A percentile compares a stretch with the other conserved stretches of the same genome.
phyloP scores from a whole-genome alignment of 2,113 vertebrate species.

The Kobus ellipsiprymnus region DNA sequence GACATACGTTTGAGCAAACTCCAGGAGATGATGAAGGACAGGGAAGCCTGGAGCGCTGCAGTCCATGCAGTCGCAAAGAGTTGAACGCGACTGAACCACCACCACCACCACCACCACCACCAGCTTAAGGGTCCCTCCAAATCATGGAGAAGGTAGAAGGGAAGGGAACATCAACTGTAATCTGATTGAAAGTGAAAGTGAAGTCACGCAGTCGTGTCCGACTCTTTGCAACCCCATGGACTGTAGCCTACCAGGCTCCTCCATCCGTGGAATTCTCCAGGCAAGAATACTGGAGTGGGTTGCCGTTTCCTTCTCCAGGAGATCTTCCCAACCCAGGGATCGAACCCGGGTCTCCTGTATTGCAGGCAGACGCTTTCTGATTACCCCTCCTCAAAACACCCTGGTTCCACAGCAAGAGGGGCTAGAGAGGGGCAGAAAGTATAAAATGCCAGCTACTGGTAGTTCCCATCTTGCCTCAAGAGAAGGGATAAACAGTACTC shows the following conservation, averaged over 20 bases:
- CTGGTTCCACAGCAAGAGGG: constrained; percentile 25
- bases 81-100: background rate
- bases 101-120: background rate
- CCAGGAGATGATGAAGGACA: background rate
- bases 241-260: too few relatives aligned
- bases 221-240: too few relatives aligned
- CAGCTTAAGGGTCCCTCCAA: constrained; percentile 7
- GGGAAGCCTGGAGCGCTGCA: background rate
- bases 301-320: too few relatives aligned
- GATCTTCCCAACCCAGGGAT: too few relatives aligned
- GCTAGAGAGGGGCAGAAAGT: background rate
- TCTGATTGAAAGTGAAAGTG: background rate
- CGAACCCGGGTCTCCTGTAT: too few relatives aligned
- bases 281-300: too few relatives aligned
- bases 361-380: background rate
- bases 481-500: background rate
- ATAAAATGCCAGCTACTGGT: constrained; percentile 35
- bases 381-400: constrained; percentile 25
- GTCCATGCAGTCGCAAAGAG: background rate
- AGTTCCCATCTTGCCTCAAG: constrained; percentile 8
- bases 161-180: background rate
- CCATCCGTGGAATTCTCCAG: too few relatives aligned
- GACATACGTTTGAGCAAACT: background rate
- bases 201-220: too few relatives aligned
- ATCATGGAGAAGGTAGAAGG: background rate